Percentiles rank a stretch among this genome's conserved stretches.
Evolutionary conservation across 2,797 vertebrate genomes (phyloP).

Genomic region (Crax fasciolata): DNA sequence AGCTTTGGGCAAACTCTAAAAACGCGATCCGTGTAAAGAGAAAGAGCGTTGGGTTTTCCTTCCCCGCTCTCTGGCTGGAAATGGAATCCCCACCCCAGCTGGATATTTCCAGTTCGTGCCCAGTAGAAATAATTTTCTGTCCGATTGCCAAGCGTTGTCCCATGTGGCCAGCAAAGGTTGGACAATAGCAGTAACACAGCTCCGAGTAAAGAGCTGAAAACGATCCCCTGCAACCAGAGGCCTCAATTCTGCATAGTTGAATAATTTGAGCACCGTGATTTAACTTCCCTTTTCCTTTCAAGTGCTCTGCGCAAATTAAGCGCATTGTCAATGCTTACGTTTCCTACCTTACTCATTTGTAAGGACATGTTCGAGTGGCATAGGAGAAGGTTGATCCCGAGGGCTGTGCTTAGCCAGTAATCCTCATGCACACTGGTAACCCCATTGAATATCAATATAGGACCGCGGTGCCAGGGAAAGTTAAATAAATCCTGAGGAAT

Average conservation of each 20-base stretch:
- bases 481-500: constrained; percentile 64
- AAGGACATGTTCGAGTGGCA: constrained; percentile 28
- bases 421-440: constrained; percentile 22
- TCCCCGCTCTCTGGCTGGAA: constrained; percentile 10
- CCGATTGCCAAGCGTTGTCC: constrained; percentile 42
- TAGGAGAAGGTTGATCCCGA: constrained; percentile 1
- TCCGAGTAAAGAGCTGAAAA: constrained; percentile 65
- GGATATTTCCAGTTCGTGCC: constrained; percentile 65
- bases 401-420: background rate
- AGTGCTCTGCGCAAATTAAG: background rate
- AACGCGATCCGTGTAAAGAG: background rate
- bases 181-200: constrained; percentile 65
- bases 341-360: constrained; percentile 25
- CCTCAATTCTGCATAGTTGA: constrained; percentile 56
- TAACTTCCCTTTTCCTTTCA: constrained; percentile 53
- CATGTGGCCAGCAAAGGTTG: constrained; percentile 52
- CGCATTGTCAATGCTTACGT: background rate
- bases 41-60: background rate
- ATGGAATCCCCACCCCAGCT: constrained; percentile 42
- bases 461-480: constrained; percentile 30
- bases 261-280: constrained; percentile 19
- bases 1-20: constrained; percentile 27
- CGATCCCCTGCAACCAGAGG: constrained; percentile 55
- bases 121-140: constrained; percentile 65
- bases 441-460: background rate